phyloP scores from a whole-genome alignment of 2,888 invertebrate species.

The Tiphia femorata region DNA sequence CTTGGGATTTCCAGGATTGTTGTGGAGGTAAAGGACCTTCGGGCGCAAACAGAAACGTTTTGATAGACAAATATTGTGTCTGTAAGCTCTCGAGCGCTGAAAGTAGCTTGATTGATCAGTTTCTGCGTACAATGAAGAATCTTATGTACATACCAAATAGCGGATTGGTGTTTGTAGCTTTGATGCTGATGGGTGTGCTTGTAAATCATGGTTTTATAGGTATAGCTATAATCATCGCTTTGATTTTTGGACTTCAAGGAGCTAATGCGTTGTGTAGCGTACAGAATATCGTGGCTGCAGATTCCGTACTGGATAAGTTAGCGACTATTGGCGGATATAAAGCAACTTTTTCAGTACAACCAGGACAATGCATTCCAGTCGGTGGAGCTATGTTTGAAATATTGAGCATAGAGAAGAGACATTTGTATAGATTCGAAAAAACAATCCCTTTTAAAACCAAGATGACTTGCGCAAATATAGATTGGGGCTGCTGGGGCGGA shows the following conservation, averaged over 20 bases:
- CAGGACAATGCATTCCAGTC: neutral
- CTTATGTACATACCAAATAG: neutral
- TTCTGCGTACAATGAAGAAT: too few species aligned
- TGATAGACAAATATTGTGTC: neutral
- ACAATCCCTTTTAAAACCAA: neutral
- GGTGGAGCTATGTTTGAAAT: neutral
- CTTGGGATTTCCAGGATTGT: neutral
- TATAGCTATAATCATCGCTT: neutral
- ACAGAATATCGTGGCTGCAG: neutral
- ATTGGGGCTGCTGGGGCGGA: neutral
- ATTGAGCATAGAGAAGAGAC: neutral
- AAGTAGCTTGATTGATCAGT: neutral
- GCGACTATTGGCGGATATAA: neutral
- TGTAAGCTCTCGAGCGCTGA: neutral
- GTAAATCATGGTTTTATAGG: neutral
- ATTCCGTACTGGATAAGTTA: neutral
- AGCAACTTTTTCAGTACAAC: neutral
- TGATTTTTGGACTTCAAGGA: neutral
- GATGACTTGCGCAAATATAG: neutral
- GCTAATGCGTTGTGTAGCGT: neutral
- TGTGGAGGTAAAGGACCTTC: neutral
- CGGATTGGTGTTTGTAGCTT: neutral
- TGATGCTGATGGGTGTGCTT: neutral
- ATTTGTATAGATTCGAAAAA: neutral
- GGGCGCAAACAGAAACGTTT: neutral